Evolutionary conservation across 2,888 invertebrate species (phyloP).

Genomic region (Chaetoderma sp.): DNA sequence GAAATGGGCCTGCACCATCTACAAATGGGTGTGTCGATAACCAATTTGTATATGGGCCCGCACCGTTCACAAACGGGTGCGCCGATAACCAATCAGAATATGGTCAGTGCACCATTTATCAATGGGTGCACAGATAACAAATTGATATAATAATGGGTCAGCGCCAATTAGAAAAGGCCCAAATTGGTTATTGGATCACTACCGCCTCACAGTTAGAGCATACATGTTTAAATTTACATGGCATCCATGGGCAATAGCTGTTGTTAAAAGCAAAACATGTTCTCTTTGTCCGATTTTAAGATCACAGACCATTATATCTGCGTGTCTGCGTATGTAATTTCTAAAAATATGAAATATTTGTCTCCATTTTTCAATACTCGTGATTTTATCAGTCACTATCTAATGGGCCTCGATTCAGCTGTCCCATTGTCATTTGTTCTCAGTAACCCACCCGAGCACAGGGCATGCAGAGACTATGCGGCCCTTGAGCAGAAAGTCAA

Average conservation of each 20-base stretch:
- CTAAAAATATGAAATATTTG: constrained; percentile 20
- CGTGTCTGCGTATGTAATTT: constrained; percentile 2
- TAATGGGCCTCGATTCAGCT: constrained; percentile 14
- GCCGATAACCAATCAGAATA: too few relatives aligned
- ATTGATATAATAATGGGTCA: too few relatives aligned
- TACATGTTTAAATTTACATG: constrained; percentile 20
- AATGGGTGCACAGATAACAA: too few relatives aligned
- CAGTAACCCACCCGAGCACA: constrained; percentile 11
- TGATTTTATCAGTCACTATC: constrained; percentile 15
- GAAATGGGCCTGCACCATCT: too few relatives aligned
- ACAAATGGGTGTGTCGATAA: too few relatives aligned
- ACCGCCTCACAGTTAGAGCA: constrained; percentile 16
- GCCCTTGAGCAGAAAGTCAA: constrained; percentile 20
- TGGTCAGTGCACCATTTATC: too few relatives aligned
- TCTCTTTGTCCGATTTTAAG: constrained; percentile 19
- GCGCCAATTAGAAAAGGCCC: too few relatives aligned
- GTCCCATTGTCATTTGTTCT: constrained; percentile 1
- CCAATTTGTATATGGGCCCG: too few relatives aligned
- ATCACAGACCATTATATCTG: constrained; percentile 6
- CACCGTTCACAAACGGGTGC: too few relatives aligned
- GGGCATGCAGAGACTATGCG: constrained; percentile 7
- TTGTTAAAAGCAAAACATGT: constrained; percentile 19
- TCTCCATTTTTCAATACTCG: constrained; percentile 26
- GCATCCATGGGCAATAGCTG: constrained; percentile 14
- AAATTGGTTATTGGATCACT: too few relatives aligned